Conservation (phyloP, 2,888 invertebrate genomes). For the Sinodicranocentrus sp. region DNA sequence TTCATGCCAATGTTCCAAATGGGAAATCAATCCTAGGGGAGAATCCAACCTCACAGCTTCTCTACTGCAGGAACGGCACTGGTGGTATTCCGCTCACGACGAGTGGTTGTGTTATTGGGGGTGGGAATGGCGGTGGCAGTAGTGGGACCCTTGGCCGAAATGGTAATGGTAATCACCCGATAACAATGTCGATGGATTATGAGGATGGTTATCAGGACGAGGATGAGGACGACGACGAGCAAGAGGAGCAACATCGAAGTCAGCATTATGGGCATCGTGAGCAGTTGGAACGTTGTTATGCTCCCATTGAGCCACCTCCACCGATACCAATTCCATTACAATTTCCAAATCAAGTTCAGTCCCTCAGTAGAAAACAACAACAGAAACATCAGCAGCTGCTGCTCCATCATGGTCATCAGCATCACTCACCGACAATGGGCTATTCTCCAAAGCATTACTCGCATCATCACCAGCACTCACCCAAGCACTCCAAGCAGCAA, state of each 20-base stretch:
- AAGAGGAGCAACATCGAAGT: slow-evolving; percentile 47
- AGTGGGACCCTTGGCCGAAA: slow-evolving; percentile 58
- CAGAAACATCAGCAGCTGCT: slow-evolving; percentile 64
- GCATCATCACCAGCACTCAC: slow-evolving; percentile 44
- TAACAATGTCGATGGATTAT: slow-evolving; percentile 71
- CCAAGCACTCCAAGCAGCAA: slow-evolving; percentile 48
- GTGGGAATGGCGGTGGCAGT: slow-evolving; percentile 38
- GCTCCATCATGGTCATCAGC: slow-evolving; percentile 60
- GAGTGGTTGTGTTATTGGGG: slow-evolving; percentile 48
- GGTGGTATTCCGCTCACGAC: slow-evolving; percentile 55
- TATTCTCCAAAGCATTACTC: slow-evolving; percentile 67
- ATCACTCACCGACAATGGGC: slow-evolving; percentile 68
- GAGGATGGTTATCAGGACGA: slow-evolving; percentile 60
- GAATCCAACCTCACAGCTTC: slow-evolving; percentile 54
- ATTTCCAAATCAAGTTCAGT: slow-evolving; percentile 62
- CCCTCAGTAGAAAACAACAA: slow-evolving; percentile 63
- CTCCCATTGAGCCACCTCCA: slow-evolving; percentile 60
- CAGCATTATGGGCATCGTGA: slow-evolving; percentile 53
- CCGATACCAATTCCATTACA: slow-evolving; percentile 53
- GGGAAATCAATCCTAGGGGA: slow-evolving; percentile 67
- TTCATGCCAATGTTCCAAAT: slow-evolving; percentile 67
- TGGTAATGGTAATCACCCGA: slow-evolving; percentile 69
- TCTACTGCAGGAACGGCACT: slow-evolving; percentile 58
- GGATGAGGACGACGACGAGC: slow-evolving; percentile 60
- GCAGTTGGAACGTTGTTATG: slow-evolving; percentile 59